Conservation (phyloP, 2,888 invertebrate species). For the Hirudinaria manillensis region DNA sequence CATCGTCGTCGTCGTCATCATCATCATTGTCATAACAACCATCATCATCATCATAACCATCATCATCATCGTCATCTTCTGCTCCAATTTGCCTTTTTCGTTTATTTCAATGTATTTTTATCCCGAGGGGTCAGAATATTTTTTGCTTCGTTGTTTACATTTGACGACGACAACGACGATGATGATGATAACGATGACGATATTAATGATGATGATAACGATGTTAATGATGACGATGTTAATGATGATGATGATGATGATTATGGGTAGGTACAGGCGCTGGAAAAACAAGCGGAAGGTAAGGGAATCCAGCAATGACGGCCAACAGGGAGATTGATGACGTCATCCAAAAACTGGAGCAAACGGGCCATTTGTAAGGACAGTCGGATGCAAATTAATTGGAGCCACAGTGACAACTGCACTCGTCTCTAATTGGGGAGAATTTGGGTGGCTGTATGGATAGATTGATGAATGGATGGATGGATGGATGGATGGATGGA, state of each 20-base stretch:
- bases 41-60: neutral
- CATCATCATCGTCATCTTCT: neutral
- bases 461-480: too few species aligned
- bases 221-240: slow-evolving; percentile 13
- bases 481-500: too few species aligned
- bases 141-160: neutral
- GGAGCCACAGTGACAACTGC: too few species aligned
- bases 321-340: slow-evolving; percentile 9
- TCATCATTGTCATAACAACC: neutral
- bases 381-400: too few species aligned
- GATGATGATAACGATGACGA: slow-evolving; percentile 25
- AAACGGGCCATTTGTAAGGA: too few species aligned
- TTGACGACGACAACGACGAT: slow-evolving; percentile 20
- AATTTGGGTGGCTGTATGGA: too few species aligned
- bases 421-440: too few species aligned
- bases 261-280: neutral
- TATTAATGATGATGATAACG: slow-evolving; percentile 17
- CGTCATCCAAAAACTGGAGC: neutral
- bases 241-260: slow-evolving; percentile 9
- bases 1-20: neutral
- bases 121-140: neutral
- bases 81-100: neutral
- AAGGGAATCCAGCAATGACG: slow-evolving; percentile 16
- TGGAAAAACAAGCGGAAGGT: neutral
- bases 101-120: neutral